Conservation (phyloP, 1,140 invertebrate species). For the Apocrypta bakeri region DNA sequence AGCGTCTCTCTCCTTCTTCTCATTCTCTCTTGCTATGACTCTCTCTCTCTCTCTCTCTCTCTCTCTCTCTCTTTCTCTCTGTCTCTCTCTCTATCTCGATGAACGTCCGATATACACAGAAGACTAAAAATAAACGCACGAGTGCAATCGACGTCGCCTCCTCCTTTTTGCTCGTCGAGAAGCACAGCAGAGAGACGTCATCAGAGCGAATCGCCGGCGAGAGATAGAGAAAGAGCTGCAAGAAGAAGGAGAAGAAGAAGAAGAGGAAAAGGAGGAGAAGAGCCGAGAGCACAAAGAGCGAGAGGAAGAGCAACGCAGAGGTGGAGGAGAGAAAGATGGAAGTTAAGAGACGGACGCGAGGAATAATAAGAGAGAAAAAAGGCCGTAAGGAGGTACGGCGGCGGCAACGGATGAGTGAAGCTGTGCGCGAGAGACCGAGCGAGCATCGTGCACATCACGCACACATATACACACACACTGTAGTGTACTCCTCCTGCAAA, state of each 20-base stretch:
- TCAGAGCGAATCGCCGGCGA: slow-evolving; percentile 44
- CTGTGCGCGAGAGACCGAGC: slow-evolving; percentile 30
- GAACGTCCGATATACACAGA: slow-evolving; percentile 29
- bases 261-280: neutral
- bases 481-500: slow-evolving; percentile 38
- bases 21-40: neutral
- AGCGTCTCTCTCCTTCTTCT: slow-evolving; percentile 22
- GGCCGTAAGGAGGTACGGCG: slow-evolving; percentile 19
- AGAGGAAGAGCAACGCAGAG: neutral
- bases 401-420: slow-evolving; percentile 39
- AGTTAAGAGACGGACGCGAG: slow-evolving; percentile 49
- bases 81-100: slow-evolving; percentile 22
- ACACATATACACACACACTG: slow-evolving; percentile 3
- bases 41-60: slow-evolving; percentile 10
- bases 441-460: slow-evolving; percentile 4
- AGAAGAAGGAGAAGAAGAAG: neutral
- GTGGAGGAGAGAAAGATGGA: slow-evolving; percentile 31
- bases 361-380: slow-evolving; percentile 51
- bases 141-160: slow-evolving; percentile 45
- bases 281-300: slow-evolving; percentile 1
- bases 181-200: slow-evolving; percentile 36
- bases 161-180: slow-evolving; percentile 7
- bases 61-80: neutral
- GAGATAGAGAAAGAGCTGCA: neutral
- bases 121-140: slow-evolving; percentile 49